Conservation (phyloP, 2,888 invertebrate genomes). For the Hypolimnas misippus region DNA sequence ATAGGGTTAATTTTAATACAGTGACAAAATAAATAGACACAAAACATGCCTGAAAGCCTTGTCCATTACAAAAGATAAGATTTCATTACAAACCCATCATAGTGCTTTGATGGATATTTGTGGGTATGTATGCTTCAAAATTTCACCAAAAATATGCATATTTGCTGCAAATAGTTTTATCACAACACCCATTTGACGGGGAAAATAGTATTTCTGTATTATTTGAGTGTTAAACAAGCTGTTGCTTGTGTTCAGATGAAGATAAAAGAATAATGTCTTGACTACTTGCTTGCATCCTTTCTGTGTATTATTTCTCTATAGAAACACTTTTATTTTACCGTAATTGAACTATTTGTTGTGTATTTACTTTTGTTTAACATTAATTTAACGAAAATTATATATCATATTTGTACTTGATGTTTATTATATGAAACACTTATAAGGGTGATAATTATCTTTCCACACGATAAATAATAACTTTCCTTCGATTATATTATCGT, state of each 20-base stretch:
- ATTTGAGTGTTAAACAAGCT: background rate
- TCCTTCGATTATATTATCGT: no score
- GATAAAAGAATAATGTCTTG: background rate
- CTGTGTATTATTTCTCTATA: background rate
- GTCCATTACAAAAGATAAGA: no score
- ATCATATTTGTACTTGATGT: background rate
- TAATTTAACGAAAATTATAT: background rate
- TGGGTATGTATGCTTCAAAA: background rate
- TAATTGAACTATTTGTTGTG: background rate
- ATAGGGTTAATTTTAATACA: background rate
- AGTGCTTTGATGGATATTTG: conserved; percentile 2
- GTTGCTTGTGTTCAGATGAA: background rate
- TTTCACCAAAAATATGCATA: background rate
- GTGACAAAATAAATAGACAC: background rate
- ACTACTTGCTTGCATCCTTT: conserved; percentile 3
- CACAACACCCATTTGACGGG: background rate
- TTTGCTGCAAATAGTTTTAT: background rate
- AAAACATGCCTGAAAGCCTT: background rate
- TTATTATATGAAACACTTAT: background rate
- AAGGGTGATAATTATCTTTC: background rate
- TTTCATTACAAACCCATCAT: background rate
- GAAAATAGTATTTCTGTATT: background rate
- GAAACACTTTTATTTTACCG: background rate
- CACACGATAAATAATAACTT: background rate
- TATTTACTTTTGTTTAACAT: no score